phyloP scores from a whole-genome alignment of 1,140 invertebrate genomes.

The Procambarus clarkii region DNA sequence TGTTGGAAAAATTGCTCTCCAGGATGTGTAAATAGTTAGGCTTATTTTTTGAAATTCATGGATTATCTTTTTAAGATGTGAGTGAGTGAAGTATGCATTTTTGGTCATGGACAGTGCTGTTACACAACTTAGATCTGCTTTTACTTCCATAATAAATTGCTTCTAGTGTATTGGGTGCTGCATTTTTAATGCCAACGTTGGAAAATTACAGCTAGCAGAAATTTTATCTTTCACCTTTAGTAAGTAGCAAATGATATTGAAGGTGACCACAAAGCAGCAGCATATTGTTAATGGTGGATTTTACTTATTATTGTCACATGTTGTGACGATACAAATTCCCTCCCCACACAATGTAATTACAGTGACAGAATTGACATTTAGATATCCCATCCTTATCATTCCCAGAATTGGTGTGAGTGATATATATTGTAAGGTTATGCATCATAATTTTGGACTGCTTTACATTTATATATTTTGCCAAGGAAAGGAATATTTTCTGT shows the following conservation, averaged over 20 bases:
- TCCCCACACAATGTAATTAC: neutral
- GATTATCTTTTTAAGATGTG: constrained; percentile 6
- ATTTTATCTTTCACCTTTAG: neutral
- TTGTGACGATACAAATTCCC: neutral
- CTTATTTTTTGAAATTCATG: neutral
- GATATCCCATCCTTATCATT: neutral
- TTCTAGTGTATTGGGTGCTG: neutral
- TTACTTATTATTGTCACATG: neutral
- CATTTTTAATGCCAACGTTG: neutral
- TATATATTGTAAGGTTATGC: neutral
- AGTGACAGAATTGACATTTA: neutral
- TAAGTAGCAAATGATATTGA: neutral
- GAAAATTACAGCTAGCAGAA: neutral
- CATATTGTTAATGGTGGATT: neutral
- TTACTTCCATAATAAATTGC: neutral
- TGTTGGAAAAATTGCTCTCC: neutral
- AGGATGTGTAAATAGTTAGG: neutral
- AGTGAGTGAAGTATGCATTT: neutral
- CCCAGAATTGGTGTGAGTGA: neutral
- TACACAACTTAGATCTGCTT: constrained; percentile 10
- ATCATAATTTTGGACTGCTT: neutral
- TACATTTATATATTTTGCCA: neutral
- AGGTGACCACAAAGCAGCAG: neutral
- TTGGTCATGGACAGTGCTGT: neutral
- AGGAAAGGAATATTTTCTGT: neutral